These are phyloP conservation scores for Melanostoma scalare DNA, from an alignment of 2,888 invertebrate species.

Conservation along the genomic window DNA sequence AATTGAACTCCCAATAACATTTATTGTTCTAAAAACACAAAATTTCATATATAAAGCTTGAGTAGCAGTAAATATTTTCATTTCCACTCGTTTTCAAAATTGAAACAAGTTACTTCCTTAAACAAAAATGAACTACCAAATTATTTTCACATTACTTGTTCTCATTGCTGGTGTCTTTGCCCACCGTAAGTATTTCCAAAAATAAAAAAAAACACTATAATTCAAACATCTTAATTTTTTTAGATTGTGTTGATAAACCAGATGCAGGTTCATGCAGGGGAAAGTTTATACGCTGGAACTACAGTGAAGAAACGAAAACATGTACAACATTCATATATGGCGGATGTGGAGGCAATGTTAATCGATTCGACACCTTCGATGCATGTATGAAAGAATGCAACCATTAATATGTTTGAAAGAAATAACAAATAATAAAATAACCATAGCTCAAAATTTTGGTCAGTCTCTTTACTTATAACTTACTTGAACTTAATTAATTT, in stretches of 20 bases:
- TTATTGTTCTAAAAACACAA: no score
- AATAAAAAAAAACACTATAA: no score
- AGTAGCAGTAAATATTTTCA: neutral
- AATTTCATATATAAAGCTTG: neutral
- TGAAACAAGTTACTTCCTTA: neutral
- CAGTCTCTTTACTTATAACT: no score
- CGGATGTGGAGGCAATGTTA: conserved; percentile 11
- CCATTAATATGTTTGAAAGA: neutral
- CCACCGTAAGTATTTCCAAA: neutral
- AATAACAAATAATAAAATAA: no score
- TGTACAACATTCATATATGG: conserved; percentile 18
- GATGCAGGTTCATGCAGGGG: conserved; percentile 4
- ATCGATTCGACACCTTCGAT: neutral
- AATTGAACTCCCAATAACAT: no score
- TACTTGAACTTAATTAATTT: no score
- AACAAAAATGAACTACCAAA: neutral
- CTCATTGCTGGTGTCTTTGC: neutral
- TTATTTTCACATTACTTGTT: neutral
- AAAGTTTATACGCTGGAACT: neutral
- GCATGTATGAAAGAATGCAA: neutral
- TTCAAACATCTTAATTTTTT: no score
- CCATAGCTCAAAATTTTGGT: no score
- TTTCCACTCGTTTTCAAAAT: neutral
- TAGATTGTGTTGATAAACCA: neutral
- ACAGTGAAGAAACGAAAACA: neutral